Evolutionary conservation across 1,140 invertebrate species (phyloP), one percentile per base, ranked within the genome.

Genomic region (Heliconius hermathena): DNA sequence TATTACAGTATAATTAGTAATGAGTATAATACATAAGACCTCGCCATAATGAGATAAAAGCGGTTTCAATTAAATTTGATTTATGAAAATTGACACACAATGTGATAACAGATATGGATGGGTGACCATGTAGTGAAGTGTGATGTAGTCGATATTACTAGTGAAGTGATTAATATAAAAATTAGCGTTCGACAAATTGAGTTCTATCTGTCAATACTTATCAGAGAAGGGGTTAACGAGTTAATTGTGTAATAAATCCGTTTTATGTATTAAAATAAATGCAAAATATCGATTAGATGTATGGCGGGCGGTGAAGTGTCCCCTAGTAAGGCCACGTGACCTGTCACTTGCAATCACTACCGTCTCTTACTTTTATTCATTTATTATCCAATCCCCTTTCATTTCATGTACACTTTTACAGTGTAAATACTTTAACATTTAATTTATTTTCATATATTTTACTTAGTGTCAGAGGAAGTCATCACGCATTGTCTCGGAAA

Each of bases 281-380:
- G 84, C 83, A 82, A 89, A 87, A 87, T 88, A 88, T 89, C 84
- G 85, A 88, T 87, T 79, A 18, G 33, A 33, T 33, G 49, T 1
- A 46, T 46, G 41, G 29, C 74, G 33, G 74, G 36, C 38, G 60
- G 41, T 73, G 52, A 49, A 8, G 46, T 41, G 57, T n/a, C 38
- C 1, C 46, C 74, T 76, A 38, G 29, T 70, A 33, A 74, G 87
- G 86, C 90, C 88, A 89, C 84, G 88, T 76, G 84, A 84, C 86
- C 86, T 89, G 89, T 91, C 88, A 90, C 90, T 91, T 90, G 87
- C 87, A 90, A 80, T 81, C 89, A 90, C 90, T 79, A 87, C 84
- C 87, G 88, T 87, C 84, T 77, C 86, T 81, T 87, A 84, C 82
- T 84, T 84, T 88, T 88, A 88, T 91, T 84, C 81, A 57, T 38